Base-by-base conservation (phyloP, 2,113 vertebrate genomes). In the Turnix velox region DNA sequence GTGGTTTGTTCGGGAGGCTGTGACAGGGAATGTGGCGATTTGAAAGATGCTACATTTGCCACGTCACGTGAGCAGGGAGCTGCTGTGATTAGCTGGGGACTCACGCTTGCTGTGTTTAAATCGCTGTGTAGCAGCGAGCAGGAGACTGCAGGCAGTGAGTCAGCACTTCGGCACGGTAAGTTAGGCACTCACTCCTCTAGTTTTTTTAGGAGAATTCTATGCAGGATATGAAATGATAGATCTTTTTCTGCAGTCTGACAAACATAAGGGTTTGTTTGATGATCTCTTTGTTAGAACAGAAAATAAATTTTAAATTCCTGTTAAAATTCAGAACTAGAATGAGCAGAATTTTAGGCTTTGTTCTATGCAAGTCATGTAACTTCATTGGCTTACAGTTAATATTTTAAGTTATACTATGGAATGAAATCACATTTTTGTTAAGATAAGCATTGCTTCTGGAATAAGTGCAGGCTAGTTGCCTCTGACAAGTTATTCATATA, bases 121-220 rank as follows among this genome's bases (percentile, higher is more conserved):
- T 94, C 71, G 14, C 81, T 89, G 63, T 85, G 93, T 82, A 90
- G 90, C 43, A 84, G 94, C 59, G 31, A 61, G 12, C 30, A 81
- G 55, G 76, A 79, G 33, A 63, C 83, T 90, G 95, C 87, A 85
- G 89, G 37, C 71, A 84, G 96, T 98, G 98, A 97, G 96, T 98
- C 97, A 98, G 98, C 97, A 97, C 81, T 93, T 83, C 31, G 10
- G 71, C 80, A 48, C 33, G 95, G 96, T 95, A 91, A 96, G 95
- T 93, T 92, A 81, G 92, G 46, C 58, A 42, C 81, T 80, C 1
- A 3, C 45, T 79, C 57, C 74, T 49, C 24, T n/a, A 28, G n/a
- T 80, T 39, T 55, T 48, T 48, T 59, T 66, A 59, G 45, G 62
- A 59, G 35, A 76, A 81, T 46, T 67, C 51, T 46, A 7, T 51